Evolutionary conservation across 2,797 vertebrate genomes (phyloP), one percentile per base, ranked within the genome.

Genomic region (Tenualosa ilisha): DNA sequence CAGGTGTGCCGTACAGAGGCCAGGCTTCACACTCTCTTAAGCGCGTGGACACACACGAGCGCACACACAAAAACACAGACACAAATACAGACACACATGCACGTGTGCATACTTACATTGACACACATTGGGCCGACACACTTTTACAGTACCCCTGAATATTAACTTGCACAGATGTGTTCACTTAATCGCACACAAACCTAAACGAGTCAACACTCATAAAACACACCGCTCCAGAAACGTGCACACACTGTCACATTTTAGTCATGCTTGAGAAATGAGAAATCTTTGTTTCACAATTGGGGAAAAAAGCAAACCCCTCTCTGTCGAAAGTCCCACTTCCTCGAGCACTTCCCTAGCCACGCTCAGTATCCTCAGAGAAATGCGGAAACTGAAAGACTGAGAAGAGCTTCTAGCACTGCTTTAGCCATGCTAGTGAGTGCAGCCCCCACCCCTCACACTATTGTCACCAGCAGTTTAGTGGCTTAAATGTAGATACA

Each of bases 1-100:
- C 95, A 95, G 94, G 94, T 95, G 94, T 93, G 92, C 90, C 87
- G 82, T 83, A 89, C 63, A 61, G 86, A 37, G 46, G 90, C 86
- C 86, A 86, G 81, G 46, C 59, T 49, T 72, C 40, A 72, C 65
- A 72, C 65, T 37, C 65, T 37, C 65, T 65, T 24, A 72, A 72
- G 6, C 4, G 65, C 15, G 12, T 37, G 26, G 26, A 72, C 65
- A 40, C 65, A 72, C 31, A 15, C 13, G 37, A 9, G 17, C 31
- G 5, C 83, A 68, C 20, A 63, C n/a, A 83, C 40, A 63, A 40
- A 86, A 53, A 65, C 79, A 81, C 81, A 82, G 43, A 83, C 54
- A 72, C 43, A 56, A 54, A 51, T 37, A 81, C 81, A 82, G 43
- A 83, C 54, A 72, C 43, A 56, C 43, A 51, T 37, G n/a, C 82